Evolutionary conservation across 2,113 vertebrate genomes (phyloP).

Genomic region (Lampris megalopsis): DNA sequence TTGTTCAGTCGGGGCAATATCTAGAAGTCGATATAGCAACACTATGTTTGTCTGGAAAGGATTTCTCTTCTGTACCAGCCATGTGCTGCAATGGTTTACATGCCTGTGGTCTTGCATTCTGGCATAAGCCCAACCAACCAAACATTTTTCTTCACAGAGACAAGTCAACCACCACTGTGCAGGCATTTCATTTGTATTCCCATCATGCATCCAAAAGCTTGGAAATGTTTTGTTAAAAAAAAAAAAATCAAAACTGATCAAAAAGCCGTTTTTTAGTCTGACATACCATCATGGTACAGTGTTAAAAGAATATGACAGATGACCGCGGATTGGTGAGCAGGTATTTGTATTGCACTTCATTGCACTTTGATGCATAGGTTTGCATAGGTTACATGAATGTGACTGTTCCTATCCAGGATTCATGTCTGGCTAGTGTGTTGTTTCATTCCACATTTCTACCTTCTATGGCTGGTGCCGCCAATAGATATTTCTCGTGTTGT

Average conservation of each 20-base stretch:
- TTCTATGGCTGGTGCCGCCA: not conserved
- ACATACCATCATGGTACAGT: constrained; percentile 1
- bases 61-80: constrained; percentile 24
- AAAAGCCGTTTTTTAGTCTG: constrained; percentile 11
- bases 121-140: constrained; percentile 44
- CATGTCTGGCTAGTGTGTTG: no score
- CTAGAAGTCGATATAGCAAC: constrained; percentile 17
- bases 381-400: not conserved
- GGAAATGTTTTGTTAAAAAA: constrained; percentile 44
- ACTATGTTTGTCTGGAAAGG: constrained; percentile 28
- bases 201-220: constrained; percentile 33
- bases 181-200: constrained; percentile 66
- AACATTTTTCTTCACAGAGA: constrained; percentile 54
- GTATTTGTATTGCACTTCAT: no score
- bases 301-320: not conserved
- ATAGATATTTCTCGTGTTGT: constrained; percentile 9
- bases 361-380: not conserved
- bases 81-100: constrained; percentile 37
- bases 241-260: constrained; percentile 35
- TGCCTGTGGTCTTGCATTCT: constrained; percentile 52
- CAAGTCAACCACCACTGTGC: constrained; percentile 35
- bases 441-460: not conserved
- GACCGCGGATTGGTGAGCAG: not conserved
- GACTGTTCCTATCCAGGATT: no score
- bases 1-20: constrained; percentile 13